Percentiles rank a stretch among this genome's conserved stretches.
phyloP scores from a whole-genome alignment of 2,797 vertebrate species.

The Chaetodon trifasciatus region DNA sequence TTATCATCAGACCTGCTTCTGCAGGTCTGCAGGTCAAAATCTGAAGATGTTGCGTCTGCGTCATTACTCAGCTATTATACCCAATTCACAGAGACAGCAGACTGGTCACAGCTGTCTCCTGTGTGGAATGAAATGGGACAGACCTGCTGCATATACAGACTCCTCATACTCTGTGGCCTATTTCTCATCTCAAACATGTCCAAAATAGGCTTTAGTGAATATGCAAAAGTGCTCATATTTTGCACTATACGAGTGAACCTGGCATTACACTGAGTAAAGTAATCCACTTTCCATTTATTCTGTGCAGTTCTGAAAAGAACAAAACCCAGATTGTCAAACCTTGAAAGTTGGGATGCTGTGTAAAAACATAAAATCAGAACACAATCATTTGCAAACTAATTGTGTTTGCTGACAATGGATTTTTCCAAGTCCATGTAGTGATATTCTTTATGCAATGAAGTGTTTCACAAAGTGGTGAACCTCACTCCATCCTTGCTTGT shows the following conservation, averaged over 20 bases:
- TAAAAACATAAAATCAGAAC: too few relatives aligned
- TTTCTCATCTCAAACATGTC: conserved; percentile 23
- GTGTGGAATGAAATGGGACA: conserved; percentile 27
- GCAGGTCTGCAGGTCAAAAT: conserved; percentile 27
- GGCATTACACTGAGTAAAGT: neutral
- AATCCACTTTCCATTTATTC: neutral
- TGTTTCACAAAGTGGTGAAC: too few relatives aligned
- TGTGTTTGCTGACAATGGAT: too few relatives aligned
- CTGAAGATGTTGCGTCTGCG: conserved; percentile 41
- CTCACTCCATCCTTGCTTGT: too few relatives aligned
- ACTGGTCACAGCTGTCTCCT: conserved; percentile 31
- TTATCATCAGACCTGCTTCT: conserved; percentile 45
- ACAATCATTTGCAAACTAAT: too few relatives aligned
- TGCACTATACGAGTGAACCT: neutral
- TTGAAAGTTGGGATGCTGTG: too few relatives aligned
- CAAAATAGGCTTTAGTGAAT: neutral
- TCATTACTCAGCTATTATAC: conserved; percentile 47
- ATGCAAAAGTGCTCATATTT: neutral
- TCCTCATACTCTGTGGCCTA: conserved; percentile 1
- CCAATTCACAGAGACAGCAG: conserved; percentile 31
- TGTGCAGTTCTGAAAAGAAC: conserved; percentile 4
- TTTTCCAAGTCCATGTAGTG: too few relatives aligned
- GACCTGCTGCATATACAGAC: conserved; percentile 21
- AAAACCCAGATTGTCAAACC: neutral
- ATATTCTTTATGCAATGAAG: too few relatives aligned